These are phyloP conservation scores for Drosophila leontia DNA, from an alignment of 1,140 invertebrate genomes.

Conservation along the genomic window DNA sequence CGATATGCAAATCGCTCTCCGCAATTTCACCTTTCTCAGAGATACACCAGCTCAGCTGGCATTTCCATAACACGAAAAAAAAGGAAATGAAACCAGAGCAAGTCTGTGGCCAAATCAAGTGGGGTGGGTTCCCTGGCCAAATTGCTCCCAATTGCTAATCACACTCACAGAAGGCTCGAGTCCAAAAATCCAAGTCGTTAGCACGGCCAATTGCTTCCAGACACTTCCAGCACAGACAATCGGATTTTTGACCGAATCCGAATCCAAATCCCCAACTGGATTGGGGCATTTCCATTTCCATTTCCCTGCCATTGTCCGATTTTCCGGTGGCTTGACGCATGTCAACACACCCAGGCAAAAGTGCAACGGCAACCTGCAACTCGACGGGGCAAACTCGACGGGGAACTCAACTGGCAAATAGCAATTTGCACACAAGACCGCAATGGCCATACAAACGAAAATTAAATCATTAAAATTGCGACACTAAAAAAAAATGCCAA, in stretches of 20 bases:
- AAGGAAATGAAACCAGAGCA: conserved; percentile 10
- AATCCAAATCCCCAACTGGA: background rate
- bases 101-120: conserved; percentile 13
- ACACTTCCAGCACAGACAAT: conserved; percentile 31
- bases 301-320: conserved; percentile 49
- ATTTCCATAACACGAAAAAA: conserved; percentile 30
- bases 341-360: conserved; percentile 51
- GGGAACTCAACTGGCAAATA: conserved; percentile 10
- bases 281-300: conserved; percentile 39
- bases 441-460: conserved; percentile 20
- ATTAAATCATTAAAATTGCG: conserved; percentile 69
- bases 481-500: conserved; percentile 69
- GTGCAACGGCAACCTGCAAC: conserved; percentile 41
- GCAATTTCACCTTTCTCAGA: conserved; percentile 32
- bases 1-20: conserved; percentile 29
- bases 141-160: conserved; percentile 58
- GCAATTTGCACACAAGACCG: conserved; percentile 47
- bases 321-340: conserved; percentile 57
- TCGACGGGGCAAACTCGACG: background rate
- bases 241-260: conserved; percentile 3
- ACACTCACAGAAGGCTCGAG: conserved; percentile 18
- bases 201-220: conserved; percentile 39
- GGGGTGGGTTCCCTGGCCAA: conserved; percentile 14
- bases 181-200: conserved; percentile 49
- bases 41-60: background rate